Conservation (phyloP, 2,888 invertebrate species). For the Lithophane ornitopus region DNA sequence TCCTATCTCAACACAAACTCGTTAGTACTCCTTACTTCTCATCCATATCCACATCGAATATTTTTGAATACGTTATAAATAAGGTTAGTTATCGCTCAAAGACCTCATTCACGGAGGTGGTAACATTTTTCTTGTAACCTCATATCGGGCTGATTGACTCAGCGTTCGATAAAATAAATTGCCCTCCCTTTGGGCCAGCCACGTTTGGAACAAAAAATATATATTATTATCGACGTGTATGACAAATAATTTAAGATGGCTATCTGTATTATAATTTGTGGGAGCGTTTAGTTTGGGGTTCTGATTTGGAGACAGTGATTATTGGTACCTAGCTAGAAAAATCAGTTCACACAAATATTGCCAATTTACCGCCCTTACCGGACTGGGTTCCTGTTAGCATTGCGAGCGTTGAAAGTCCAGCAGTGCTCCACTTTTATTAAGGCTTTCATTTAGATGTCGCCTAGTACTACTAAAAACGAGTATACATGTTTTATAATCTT, state of each 20-base stretch:
- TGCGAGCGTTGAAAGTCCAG: neutral
- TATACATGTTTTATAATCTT: neutral
- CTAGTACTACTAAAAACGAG: neutral
- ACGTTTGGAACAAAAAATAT: constrained; percentile 56
- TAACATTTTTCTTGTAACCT: constrained; percentile 60
- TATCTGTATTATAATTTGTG: constrained; percentile 9
- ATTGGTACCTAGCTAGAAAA: neutral
- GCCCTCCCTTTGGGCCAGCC: constrained; percentile 41
- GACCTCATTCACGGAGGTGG: constrained; percentile 45
- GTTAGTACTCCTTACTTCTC: neutral
- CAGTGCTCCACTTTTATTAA: neutral
- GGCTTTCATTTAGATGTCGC: neutral
- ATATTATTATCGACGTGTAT: constrained; percentile 32
- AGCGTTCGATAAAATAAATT: constrained; percentile 65
- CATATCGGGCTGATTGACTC: constrained; percentile 64
- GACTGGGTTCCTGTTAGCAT: neutral
- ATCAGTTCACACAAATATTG: neutral
- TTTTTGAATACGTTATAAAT: constrained; percentile 38
- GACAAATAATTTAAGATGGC: constrained; percentile 33
- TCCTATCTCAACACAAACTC: neutral
- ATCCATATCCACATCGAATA: neutral
- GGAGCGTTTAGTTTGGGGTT: neutral
- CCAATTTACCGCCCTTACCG: neutral
- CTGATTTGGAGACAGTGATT: neutral
- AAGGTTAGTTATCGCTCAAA: constrained; percentile 38